Evolutionary conservation across 2,797 vertebrate species (phyloP).

Genomic region (Cottoperca gobio): DNA sequence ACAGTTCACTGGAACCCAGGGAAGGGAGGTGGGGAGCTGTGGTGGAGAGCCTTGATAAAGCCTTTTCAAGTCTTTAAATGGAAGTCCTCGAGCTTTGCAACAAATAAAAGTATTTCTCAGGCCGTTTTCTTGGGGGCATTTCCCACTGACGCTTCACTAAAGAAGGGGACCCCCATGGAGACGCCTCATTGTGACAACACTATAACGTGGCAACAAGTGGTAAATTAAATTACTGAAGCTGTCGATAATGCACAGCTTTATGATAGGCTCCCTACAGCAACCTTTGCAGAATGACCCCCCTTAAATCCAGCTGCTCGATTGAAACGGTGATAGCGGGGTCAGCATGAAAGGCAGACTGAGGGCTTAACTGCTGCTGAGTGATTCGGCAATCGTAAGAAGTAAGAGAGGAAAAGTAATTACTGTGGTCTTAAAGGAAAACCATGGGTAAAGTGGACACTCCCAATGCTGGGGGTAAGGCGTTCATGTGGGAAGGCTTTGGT

Average conservation of each 20-base stretch:
- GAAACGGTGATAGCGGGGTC: constrained; percentile 72
- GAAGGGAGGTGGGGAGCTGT: constrained; percentile 21
- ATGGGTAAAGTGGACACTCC: constrained; percentile 69
- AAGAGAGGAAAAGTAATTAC: constrained; percentile 82
- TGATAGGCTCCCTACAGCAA: constrained; percentile 52
- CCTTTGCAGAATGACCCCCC: constrained; percentile 65
- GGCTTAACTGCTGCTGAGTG: constrained; percentile 75
- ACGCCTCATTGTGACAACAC: constrained; percentile 61
- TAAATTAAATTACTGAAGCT: constrained; percentile 76
- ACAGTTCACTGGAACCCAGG: constrained; percentile 26
- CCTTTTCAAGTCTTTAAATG: constrained; percentile 33
- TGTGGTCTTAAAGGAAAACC: constrained; percentile 75
- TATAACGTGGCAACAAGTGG: constrained; percentile 64
- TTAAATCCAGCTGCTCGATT: constrained; percentile 66
- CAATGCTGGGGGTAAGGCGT: constrained; percentile 65
- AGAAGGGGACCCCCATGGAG: constrained; percentile 40
- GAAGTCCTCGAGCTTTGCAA: constrained; percentile 41
- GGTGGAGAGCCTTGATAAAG: constrained; percentile 32
- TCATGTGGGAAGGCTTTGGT: constrained; percentile 76
- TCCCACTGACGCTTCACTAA: constrained; percentile 26
- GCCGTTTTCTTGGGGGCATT: constrained; percentile 38
- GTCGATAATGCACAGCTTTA: constrained; percentile 68
- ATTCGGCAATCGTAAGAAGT: constrained; percentile 75
- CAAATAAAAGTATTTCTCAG: constrained; percentile 48
- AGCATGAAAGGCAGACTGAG: constrained; percentile 66